Evolutionary conservation across 1,140 invertebrate genomes (phyloP).

Genomic region (Planococcus citri): DNA sequence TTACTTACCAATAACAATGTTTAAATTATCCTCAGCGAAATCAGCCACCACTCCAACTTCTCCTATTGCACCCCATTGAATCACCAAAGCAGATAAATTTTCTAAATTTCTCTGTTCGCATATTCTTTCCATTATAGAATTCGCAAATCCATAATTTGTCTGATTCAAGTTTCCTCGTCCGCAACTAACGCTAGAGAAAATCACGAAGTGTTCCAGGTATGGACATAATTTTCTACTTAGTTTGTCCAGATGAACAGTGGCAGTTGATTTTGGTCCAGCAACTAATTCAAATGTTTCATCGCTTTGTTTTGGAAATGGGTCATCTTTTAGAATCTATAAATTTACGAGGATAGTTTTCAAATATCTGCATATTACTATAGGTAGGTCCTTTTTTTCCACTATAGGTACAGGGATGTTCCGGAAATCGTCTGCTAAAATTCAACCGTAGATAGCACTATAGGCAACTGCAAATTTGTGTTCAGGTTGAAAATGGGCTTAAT

Average conservation of each 20-base stretch:
- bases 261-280: constrained; percentile 44
- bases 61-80: constrained; percentile 57
- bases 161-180: constrained; percentile 79
- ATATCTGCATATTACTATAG: too few relatives aligned
- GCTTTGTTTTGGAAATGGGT: constrained; percentile 47
- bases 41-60: constrained; percentile 60
- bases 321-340: constrained; percentile 46
- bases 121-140: constrained; percentile 58
- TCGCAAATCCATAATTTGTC: constrained; percentile 69
- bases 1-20: constrained; percentile 45
- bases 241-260: constrained; percentile 54
- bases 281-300: constrained; percentile 41
- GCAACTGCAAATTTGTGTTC: too few relatives aligned
- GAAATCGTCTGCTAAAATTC: too few relatives aligned
- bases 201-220: constrained; percentile 77
- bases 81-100: constrained; percentile 48
- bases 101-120: constrained; percentile 44
- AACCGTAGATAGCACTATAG: too few relatives aligned
- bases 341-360: not conserved
- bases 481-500: too few relatives aligned
- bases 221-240: constrained; percentile 59
- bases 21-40: constrained; percentile 63
- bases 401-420: too few relatives aligned
- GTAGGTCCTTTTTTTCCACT: too few relatives aligned
- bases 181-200: constrained; percentile 78